Conservation (phyloP, 2,888 invertebrate species). For the Linyphia triangularis region DNA sequence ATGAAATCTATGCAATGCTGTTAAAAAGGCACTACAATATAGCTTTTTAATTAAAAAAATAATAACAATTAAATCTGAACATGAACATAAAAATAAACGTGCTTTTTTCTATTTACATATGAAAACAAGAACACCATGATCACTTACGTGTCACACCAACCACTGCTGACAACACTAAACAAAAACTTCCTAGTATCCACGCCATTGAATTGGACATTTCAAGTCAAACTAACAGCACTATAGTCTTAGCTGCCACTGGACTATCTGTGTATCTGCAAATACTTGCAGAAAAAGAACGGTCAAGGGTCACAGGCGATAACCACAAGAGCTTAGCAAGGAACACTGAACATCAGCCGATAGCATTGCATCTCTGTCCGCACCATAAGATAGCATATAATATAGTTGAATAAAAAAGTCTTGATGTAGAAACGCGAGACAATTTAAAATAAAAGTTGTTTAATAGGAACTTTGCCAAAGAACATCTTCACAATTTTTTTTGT, state of each 20-base stretch:
- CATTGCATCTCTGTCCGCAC: not conserved
- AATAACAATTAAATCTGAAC: no score
- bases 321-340: not conserved
- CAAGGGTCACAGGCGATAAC: conserved; percentile 47
- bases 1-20: no score
- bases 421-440: no score
- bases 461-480: no score
- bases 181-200: conserved; percentile 2
- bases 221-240: not conserved
- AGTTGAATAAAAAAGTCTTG: no score
- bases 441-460: no score
- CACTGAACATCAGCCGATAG: conserved; percentile 12
- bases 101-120: no score
- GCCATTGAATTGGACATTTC: conserved; percentile 42
- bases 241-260: not conserved
- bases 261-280: not conserved
- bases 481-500: no score
- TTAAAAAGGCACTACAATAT: no score
- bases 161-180: not conserved
- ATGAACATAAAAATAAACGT: no score
- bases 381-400: no score
- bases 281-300: not conserved
- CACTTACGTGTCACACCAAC: conserved; percentile 45
- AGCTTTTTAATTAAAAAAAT: no score
- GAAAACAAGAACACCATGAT: not conserved